These are phyloP conservation scores for Kryptolebias marmoratus DNA, from an alignment of 2,113 vertebrate species.

Conservation along the genomic window DNA sequence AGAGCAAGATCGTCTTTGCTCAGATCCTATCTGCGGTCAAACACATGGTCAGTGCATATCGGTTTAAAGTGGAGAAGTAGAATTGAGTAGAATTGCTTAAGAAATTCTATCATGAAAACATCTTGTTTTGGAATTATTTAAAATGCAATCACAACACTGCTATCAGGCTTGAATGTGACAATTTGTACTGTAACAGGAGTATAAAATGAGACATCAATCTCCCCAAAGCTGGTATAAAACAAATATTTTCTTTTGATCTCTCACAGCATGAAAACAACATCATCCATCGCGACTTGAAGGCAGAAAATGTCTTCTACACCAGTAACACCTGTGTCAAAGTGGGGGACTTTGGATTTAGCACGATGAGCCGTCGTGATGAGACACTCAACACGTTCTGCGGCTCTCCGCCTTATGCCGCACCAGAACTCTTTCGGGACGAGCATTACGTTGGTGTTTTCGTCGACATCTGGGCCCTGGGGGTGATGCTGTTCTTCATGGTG, in stretches of 20 bases:
- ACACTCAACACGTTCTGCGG: constrained; percentile 95
- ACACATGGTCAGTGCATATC: constrained; percentile 89
- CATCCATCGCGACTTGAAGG: constrained; percentile 95
- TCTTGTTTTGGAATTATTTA: background rate
- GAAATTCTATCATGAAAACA: background rate
- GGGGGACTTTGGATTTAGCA: constrained; percentile 98
- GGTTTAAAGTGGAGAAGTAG: background rate
- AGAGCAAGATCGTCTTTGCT: constrained; percentile 92
- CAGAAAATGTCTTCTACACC: constrained; percentile 95
- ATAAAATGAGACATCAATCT: background rate
- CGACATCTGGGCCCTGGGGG: constrained; percentile 95
- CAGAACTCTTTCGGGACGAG: constrained; percentile 94
- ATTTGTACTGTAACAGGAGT: too few species aligned
- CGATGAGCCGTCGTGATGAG: constrained; percentile 88
- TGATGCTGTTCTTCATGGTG: constrained; percentile 94
- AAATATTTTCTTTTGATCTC: constrained; percentile 28
- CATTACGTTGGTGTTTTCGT: constrained; percentile 89
- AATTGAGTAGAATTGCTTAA: background rate
- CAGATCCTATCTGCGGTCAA: constrained; percentile 97
- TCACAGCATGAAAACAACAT: constrained; percentile 93
- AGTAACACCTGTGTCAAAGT: constrained; percentile 93
- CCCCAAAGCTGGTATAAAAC: background rate
- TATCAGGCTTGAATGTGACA: too few species aligned
- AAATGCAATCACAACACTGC: too few species aligned
- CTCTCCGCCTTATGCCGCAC: constrained; percentile 94